Conservation (phyloP, 2,888 invertebrate genomes). For the Epirrita christyi region DNA sequence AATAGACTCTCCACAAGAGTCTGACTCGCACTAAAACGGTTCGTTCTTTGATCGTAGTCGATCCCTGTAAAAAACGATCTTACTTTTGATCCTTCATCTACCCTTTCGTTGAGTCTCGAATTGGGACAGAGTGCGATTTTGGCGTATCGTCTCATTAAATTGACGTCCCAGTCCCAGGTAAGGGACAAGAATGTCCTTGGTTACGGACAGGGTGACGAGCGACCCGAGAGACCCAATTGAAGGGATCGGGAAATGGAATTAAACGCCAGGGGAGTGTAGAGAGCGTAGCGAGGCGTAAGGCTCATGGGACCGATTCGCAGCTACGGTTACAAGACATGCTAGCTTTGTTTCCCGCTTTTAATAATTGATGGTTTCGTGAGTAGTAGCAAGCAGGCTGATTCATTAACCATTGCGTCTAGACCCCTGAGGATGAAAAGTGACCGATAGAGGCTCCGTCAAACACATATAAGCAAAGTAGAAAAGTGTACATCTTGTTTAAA, state of each 20-base stretch:
- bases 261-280: constrained; percentile 14
- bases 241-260: constrained; percentile 21
- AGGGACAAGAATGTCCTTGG: not conserved
- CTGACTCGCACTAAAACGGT: too few relatives aligned
- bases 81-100: constrained; percentile 1
- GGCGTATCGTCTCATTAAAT: constrained; percentile 6
- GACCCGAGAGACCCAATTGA: constrained; percentile 6
- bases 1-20: too few relatives aligned
- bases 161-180: constrained; percentile 4
- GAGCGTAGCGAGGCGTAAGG: not conserved
- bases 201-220: constrained; percentile 7
- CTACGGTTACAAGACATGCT: not conserved
- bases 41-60: too few relatives aligned
- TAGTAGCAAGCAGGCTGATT: too few relatives aligned
- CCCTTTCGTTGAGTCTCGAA: not conserved
- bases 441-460: too few relatives aligned
- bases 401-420: too few relatives aligned
- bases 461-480: too few relatives aligned
- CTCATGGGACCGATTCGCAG: constrained; percentile 10
- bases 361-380: constrained; percentile 12
- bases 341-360: constrained; percentile 8
- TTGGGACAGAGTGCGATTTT: constrained; percentile 1
- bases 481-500: too few relatives aligned
- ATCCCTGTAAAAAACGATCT: not conserved
- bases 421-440: too few relatives aligned